These are phyloP conservation scores for Lithophane semibrunnea DNA, from an alignment of 2,888 invertebrate genomes.

Conservation along the genomic window DNA sequence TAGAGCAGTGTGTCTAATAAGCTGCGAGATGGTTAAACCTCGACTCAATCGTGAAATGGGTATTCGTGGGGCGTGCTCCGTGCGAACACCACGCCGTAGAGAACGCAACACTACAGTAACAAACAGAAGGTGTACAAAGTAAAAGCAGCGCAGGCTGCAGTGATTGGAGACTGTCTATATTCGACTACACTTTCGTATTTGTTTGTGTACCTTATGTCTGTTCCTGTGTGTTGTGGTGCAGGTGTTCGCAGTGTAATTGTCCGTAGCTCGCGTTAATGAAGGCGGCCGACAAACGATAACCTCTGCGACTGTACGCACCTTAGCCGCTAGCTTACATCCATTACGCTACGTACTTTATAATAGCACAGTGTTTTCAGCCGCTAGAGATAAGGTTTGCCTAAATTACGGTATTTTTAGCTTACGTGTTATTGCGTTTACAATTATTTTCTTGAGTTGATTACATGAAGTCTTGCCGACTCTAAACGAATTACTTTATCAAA, in stretches of 20 bases:
- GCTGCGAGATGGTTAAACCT: slow-evolving; percentile 40
- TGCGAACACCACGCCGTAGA: slow-evolving; percentile 3
- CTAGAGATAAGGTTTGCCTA: slow-evolving; percentile 14
- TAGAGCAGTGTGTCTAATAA: slow-evolving; percentile 44
- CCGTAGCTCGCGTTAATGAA: slow-evolving; percentile 48
- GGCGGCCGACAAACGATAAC: slow-evolving; percentile 43
- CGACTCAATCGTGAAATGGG: slow-evolving; percentile 29
- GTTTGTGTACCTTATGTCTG: slow-evolving; percentile 7
- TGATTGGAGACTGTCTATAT: neutral
- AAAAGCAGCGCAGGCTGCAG: neutral
- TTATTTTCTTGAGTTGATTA: neutral
- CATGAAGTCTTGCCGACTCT: neutral
- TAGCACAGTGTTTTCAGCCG: slow-evolving; percentile 15
- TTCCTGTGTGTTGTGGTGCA: slow-evolving; percentile 1
- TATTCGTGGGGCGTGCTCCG: slow-evolving; percentile 1
- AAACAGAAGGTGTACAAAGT: neutral
- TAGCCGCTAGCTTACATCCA: slow-evolving; percentile 1
- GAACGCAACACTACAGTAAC: neutral
- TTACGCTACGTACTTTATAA: slow-evolving; percentile 7
- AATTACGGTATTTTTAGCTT: neutral
- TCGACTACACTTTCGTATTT: neutral
- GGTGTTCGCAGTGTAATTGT: slow-evolving; percentile 41
- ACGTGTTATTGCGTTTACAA: slow-evolving; percentile 10
- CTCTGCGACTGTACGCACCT: slow-evolving; percentile 27
- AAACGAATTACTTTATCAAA: too few species aligned